Evolutionary conservation across 2,113 vertebrate genomes (phyloP).

Genomic region (Talpa occidentalis): DNA sequence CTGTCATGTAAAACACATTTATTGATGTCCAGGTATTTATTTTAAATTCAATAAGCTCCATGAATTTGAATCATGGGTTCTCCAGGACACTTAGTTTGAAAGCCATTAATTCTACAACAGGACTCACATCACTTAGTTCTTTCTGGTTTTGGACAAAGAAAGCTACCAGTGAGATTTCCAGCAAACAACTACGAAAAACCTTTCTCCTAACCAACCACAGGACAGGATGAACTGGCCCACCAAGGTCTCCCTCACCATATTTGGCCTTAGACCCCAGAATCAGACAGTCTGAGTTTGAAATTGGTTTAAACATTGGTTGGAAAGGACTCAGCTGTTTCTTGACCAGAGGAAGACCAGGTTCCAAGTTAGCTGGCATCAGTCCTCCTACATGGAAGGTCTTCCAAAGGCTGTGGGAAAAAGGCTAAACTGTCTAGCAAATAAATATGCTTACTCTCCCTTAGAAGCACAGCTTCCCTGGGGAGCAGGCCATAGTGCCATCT

Average conservation of each 20-base stretch:
- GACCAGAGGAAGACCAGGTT: background rate
- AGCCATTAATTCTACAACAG: background rate
- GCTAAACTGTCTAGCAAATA: background rate
- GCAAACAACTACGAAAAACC: background rate
- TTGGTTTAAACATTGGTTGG: background rate
- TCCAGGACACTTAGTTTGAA: conserved; percentile 18
- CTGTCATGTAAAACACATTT: background rate
- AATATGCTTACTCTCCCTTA: background rate
- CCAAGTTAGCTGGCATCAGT: conserved; percentile 17
- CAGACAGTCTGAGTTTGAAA: background rate
- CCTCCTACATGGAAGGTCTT: background rate
- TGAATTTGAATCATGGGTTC: background rate
- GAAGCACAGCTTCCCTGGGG: background rate
- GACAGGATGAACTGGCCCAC: background rate
- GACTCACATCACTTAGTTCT: background rate
- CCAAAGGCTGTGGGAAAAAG: background rate
- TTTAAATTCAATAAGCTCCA: conserved; percentile 8
- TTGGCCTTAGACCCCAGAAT: background rate
- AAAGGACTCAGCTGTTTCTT: conserved; percentile 30
- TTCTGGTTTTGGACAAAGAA: background rate
- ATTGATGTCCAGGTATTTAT: background rate
- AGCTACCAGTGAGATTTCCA: background rate
- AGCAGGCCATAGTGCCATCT: background rate
- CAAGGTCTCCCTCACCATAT: background rate
- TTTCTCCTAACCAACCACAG: background rate